Percentiles rank a stretch among this genome's conserved stretches.
Conservation (phyloP, 2,888 invertebrate genomes). For the Cerastis leucographa region DNA sequence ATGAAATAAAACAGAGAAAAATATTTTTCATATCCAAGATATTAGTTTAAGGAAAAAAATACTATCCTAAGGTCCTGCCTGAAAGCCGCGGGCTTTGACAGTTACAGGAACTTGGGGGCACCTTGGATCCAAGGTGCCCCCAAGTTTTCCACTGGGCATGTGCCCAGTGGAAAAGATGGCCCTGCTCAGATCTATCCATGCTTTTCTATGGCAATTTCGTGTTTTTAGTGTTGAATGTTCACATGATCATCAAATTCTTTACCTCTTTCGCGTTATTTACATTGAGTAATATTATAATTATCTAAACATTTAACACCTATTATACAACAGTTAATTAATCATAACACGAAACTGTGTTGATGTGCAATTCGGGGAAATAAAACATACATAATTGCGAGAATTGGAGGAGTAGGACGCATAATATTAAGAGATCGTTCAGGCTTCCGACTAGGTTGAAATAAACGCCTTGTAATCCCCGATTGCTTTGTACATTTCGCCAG, state of each 20-base stretch:
- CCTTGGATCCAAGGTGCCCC: too few relatives aligned
- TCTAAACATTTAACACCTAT: constrained; percentile 53
- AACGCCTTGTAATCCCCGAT: not conserved
- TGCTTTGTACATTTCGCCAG: not conserved
- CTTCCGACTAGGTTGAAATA: constrained; percentile 45
- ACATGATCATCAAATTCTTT: constrained; percentile 10
- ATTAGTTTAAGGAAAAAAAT: too few relatives aligned
- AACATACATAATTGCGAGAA: constrained; percentile 72
- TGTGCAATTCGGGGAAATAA: constrained; percentile 73
- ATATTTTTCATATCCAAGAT: too few relatives aligned
- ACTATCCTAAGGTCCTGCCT: too few relatives aligned
- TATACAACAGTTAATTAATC: constrained; percentile 50
- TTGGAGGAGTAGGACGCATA: constrained; percentile 78
- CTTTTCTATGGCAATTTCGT: too few relatives aligned
- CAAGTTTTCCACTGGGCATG: too few relatives aligned
- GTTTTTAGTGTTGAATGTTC: not conserved
- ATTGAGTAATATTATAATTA: constrained; percentile 53
- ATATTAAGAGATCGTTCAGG: constrained; percentile 39
- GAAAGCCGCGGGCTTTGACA: too few relatives aligned
- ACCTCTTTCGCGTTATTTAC: constrained; percentile 29
- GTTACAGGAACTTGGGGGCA: too few relatives aligned
- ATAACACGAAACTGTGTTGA: constrained; percentile 65
- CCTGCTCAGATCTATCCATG: too few relatives aligned
- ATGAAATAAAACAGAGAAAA: too few relatives aligned
- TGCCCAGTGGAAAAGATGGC: too few relatives aligned